A percentile compares a stretch with the other conserved stretches of the same genome.
phyloP scores from a whole-genome alignment of 2,113 vertebrate genomes.

The Cichladusa arquata region DNA sequence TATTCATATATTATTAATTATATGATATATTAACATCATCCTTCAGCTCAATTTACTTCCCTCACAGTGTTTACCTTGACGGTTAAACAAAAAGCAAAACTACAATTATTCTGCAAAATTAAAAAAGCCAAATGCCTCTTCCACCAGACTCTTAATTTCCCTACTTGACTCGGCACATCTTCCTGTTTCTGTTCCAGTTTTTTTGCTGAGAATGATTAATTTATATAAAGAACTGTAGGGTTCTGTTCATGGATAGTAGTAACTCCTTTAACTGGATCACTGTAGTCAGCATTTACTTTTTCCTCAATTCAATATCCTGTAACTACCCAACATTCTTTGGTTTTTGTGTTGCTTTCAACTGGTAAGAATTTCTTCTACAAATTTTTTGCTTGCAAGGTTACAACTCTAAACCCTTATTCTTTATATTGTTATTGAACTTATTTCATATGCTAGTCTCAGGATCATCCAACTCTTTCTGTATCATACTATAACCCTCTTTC shows the following conservation, averaged over 20 bases:
- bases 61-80: not conserved
- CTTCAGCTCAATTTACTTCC: not conserved
- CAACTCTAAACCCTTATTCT: not conserved
- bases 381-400: not conserved
- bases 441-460: not conserved
- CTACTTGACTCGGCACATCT: not conserved
- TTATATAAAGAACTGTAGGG: not conserved
- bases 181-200: not conserved
- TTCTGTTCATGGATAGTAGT: not conserved
- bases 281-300: not conserved
- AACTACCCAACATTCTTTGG: not conserved
- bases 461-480: not conserved
- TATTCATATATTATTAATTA: no score
- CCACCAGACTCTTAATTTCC: not conserved
- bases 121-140: not conserved
- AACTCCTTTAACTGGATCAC: not conserved
- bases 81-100: not conserved
- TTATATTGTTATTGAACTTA: not conserved
- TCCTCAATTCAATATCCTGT: not conserved
- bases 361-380: not conserved
- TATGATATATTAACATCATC: not conserved
- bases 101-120: not conserved
- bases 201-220: not conserved
- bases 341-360: not conserved
- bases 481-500: not conserved